Conservation (phyloP, 2,113 vertebrate genomes). For the Malurus melanocephalus region DNA sequence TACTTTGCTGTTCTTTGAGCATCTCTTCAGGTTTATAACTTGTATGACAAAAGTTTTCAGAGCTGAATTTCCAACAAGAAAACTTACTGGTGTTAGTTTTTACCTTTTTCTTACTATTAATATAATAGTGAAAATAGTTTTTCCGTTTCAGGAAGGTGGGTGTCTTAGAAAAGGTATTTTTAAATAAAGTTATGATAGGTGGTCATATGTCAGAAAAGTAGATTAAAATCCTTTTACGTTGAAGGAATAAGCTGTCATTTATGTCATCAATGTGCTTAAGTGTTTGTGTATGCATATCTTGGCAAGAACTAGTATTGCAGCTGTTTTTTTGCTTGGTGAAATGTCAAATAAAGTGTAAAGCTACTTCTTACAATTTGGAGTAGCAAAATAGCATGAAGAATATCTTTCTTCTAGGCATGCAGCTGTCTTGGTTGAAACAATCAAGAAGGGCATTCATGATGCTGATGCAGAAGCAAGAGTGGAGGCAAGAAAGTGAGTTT, state of each 20-base stretch:
- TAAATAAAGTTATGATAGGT: not conserved
- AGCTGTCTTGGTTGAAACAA: slow-evolving; percentile 92
- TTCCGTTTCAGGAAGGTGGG: not conserved
- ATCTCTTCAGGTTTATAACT: not conserved
- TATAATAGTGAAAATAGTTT: not conserved
- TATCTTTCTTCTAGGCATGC: slow-evolving; percentile 80
- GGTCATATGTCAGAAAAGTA: not conserved
- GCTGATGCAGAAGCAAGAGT: slow-evolving; percentile 94
- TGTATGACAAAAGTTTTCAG: not conserved
- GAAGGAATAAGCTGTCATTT: not conserved
- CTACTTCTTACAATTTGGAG: not conserved
- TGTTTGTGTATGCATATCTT: not conserved
- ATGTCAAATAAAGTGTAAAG: not conserved
- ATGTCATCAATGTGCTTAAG: not conserved
- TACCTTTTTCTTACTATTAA: not conserved
- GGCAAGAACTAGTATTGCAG: not conserved
- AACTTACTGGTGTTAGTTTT: not conserved
- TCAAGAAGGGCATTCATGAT: slow-evolving; percentile 95
- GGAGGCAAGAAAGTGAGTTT: slow-evolving; percentile 93
- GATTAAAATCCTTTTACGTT: not conserved
- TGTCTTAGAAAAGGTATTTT: not conserved
- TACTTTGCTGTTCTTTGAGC: not conserved
- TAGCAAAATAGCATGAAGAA: not conserved
- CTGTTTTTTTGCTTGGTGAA: not conserved
- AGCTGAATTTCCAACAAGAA: not conserved